Evolutionary conservation across 2,888 invertebrate species (phyloP), one percentile per base, ranked within the genome.

Genomic region (Agrotis exclamationis): DNA sequence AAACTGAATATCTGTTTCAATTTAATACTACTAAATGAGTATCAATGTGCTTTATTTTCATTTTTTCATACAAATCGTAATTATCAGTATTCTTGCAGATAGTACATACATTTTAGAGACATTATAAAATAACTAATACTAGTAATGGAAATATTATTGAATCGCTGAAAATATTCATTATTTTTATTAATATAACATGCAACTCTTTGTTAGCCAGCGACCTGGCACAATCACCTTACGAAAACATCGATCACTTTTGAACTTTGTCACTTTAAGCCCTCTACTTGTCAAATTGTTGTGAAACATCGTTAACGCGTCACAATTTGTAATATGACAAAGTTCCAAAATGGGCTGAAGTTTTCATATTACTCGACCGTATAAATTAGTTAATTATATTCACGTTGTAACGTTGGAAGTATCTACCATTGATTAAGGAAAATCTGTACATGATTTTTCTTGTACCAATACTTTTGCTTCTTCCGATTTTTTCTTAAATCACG

Each of bases 1-100:
- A 48, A 64, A 50, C n/a, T 39, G 63, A 74, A 63, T 63, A 44
- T n/a, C 54, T 14, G 16, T 18, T 56, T 56, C 18, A 44, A 44
- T 44, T 28, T 63, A 7, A 48, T 48, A 14, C 20, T 16, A 14
- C 7, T 22, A 51, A 51, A 16, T 18, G 51, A 53, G 33, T 24
- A 47, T 33, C n/a, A 72, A 51, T 58, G 20, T 16, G 44, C 20
- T 22, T 28, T 33, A 18, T 44, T 50, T 57, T 50, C n/a, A 24
- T 24, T 16, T 33, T 14, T n/a, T 5, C 11, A 45, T 45, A 14
- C 14, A 44, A 51, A 45, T 22, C n/a, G 13, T 33, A n/a, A 33
- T 50, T 45, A 51, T n/a, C n/a, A n/a, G 13, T 11, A 5, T 14
- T n/a, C 1, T 28, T n/a, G 11, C 11, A 18, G 11, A 39, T 39